These are phyloP conservation scores for Oryzias javanicus DNA, from an alignment of 2,113 vertebrate species.

Conservation along the genomic window DNA sequence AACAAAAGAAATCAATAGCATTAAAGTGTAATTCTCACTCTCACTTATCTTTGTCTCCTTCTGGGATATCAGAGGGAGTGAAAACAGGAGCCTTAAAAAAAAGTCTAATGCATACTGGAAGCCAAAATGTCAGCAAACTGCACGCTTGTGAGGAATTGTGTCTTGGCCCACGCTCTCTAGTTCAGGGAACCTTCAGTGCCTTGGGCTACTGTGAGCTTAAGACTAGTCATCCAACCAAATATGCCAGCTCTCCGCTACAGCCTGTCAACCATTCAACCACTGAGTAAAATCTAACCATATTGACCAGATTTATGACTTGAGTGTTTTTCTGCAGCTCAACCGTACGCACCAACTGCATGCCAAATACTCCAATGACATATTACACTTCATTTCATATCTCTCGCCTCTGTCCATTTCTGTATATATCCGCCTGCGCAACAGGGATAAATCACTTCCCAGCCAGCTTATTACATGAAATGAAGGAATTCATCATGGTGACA, in stretches of 20 bases:
- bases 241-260: constrained; percentile 18
- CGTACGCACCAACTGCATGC: constrained; percentile 48
- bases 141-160: constrained; percentile 23
- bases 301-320: constrained; percentile 39
- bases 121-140: constrained; percentile 32
- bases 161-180: neutral
- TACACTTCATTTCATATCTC: constrained; percentile 60
- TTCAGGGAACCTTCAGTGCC: constrained; percentile 13
- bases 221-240: constrained; percentile 12
- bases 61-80: constrained; percentile 31
- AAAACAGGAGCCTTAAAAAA: constrained; percentile 17
- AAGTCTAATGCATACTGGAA: constrained; percentile 38
- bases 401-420: constrained; percentile 63
- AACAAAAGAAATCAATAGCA: constrained; percentile 64
- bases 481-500: constrained; percentile 78
- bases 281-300: constrained; percentile 44
- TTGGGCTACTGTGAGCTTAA: constrained; percentile 4
- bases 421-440: constrained; percentile 43
- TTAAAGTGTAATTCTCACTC: constrained; percentile 51
- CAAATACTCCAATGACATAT: constrained; percentile 68
- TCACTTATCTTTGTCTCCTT: constrained; percentile 57
- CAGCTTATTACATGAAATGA: constrained; percentile 75
- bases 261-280: constrained; percentile 19
- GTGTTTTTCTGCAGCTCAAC: constrained; percentile 35
- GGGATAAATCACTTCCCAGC: constrained; percentile 72